These are phyloP conservation scores for Styela clava DNA, from an alignment of 23 tunicate species.

Conservation along the genomic window DNA sequence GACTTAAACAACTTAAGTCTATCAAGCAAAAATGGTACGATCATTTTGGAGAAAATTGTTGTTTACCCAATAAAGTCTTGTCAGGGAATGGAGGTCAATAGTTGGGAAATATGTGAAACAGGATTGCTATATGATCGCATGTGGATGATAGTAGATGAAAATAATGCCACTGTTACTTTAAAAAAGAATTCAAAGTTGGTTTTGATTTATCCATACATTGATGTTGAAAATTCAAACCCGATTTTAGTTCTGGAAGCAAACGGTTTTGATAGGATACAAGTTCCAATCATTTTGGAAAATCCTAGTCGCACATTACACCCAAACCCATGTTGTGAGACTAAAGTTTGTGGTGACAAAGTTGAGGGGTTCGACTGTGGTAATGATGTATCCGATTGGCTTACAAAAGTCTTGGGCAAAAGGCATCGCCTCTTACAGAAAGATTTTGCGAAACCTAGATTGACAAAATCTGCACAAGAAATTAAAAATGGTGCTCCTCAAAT, in stretches of 20 bases:
- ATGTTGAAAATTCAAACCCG: conserved; percentile 5
- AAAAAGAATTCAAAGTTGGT: conserved; percentile 41
- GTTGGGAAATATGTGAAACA: conserved; percentile 51
- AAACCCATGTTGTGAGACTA: conserved; percentile 18
- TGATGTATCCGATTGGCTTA: conserved; percentile 47
- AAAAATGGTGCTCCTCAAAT: not conserved
- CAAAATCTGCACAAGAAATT: not conserved
- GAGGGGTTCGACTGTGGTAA: conserved; percentile 54
- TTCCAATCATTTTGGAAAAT: conserved; percentile 8
- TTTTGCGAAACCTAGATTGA: conserved; percentile 24
- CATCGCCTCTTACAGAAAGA: conserved; percentile 36
- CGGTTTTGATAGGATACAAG: conserved; percentile 13
- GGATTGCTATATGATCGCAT: conserved; percentile 60
- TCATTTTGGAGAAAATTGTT: conserved; percentile 34
- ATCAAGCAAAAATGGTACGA: not conserved
- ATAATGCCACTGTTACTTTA: conserved; percentile 45
- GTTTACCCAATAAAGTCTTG: conserved; percentile 83
- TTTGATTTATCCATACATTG: conserved; percentile 39
- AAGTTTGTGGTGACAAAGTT: conserved; percentile 65
- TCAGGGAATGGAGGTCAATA: conserved; percentile 55
- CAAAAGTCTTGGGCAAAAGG: conserved; percentile 30
- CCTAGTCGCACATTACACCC: too few relatives aligned
- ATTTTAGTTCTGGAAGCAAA: conserved; percentile 26
- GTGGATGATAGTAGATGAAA: conserved; percentile 73
- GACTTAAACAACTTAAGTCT: not conserved